Evolutionary conservation across 1,140 invertebrate species (phyloP).

Genomic region (Apis florea): DNA sequence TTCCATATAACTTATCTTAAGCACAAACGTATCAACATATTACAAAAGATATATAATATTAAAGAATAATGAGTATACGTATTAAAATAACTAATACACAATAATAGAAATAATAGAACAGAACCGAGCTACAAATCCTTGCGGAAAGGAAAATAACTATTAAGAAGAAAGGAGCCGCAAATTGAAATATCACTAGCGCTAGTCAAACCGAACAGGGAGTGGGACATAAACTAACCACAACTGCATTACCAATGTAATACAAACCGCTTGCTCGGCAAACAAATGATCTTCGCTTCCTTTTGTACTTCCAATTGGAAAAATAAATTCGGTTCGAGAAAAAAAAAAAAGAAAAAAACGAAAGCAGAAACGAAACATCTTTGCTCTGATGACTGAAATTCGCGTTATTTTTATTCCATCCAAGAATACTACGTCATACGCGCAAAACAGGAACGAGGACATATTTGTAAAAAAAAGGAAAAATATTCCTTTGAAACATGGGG

Average conservation of each 20-base stretch:
- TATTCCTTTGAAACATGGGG: background rate
- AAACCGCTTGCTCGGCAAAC: background rate
- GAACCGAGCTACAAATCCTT: background rate
- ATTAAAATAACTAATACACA: background rate
- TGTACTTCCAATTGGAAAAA: no score
- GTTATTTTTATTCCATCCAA: background rate
- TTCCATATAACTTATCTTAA: no score
- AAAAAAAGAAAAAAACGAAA: background rate
- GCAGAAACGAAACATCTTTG: no score
- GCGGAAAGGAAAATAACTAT: background rate
- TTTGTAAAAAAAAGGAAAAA: background rate
- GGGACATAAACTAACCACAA: background rate
- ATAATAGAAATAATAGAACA: background rate
- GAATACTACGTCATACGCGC: background rate
- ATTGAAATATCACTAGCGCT: constrained; percentile 1
- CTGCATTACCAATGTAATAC: background rate
- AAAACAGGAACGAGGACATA: background rate
- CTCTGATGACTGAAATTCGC: background rate
- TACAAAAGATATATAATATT: no score
- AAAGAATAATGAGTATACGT: background rate
- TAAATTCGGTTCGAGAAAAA: background rate
- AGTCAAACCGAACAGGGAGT: background rate
- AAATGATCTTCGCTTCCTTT: background rate
- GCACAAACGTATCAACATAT: no score
- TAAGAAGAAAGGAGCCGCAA: background rate